These are phyloP conservation scores for Candoia aspera DNA, from an alignment of 2,113 vertebrate species.

Conservation along the genomic window DNA sequence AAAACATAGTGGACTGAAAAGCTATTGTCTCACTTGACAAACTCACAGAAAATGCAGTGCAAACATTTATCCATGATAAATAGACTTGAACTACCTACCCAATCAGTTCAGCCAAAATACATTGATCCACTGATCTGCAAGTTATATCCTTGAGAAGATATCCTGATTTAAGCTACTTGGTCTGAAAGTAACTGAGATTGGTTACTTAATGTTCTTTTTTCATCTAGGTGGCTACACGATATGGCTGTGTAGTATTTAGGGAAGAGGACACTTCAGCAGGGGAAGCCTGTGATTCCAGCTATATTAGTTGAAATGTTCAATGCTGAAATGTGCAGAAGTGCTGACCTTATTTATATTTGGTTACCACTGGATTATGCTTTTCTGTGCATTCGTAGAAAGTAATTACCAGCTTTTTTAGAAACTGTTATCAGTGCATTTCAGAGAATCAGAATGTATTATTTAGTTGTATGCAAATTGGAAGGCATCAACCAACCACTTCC, in stretches of 20 bases:
- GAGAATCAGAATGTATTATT: background rate
- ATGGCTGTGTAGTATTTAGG: no score
- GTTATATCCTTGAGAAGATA: no score
- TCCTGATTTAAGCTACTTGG: background rate
- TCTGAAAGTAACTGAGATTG: background rate
- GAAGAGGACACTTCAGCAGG: background rate
- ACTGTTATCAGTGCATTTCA: background rate
- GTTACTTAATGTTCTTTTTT: no score
- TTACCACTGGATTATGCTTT: background rate
- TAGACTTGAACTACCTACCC: background rate
- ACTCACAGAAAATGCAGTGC: background rate
- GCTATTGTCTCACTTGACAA: background rate
- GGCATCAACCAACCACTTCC: background rate
- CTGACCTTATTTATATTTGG: background rate
- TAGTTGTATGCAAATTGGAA: slow-evolving; percentile 26
- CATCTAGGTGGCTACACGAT: background rate
- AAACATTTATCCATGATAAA: background rate
- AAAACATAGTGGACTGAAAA: background rate
- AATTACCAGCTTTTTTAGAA: background rate
- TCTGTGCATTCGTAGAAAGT: background rate
- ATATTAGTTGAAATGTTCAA: background rate
- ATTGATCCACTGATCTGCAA: background rate
- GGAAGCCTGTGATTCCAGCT: background rate
- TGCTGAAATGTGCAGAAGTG: background rate
- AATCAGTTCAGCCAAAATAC: background rate